A percentile compares a stretch with the other conserved stretches of the same genome.
These are phyloP conservation scores for Hippocampus mohnikei DNA, from an alignment of 2,113 vertebrate species.

Conservation along the genomic window DNA sequence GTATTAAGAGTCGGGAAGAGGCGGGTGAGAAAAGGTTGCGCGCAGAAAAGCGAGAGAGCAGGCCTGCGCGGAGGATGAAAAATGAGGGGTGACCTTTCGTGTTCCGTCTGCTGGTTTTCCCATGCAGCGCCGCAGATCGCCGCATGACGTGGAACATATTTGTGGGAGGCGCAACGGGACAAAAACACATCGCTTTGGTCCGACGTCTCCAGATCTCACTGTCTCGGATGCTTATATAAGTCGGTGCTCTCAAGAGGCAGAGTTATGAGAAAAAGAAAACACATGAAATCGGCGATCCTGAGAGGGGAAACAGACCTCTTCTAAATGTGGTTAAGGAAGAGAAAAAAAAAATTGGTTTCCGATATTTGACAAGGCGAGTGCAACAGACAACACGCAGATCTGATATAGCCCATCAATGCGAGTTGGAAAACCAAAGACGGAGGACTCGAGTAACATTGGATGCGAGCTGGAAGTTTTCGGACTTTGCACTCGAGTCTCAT, in stretches of 20 bases:
- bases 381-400: background rate
- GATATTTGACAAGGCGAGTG: background rate
- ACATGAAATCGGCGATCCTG: background rate
- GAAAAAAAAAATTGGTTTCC: background rate
- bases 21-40: slow-evolving; percentile 6
- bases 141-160: slow-evolving; percentile 38
- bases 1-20: slow-evolving; percentile 16
- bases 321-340: too few species aligned
- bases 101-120: slow-evolving; percentile 40
- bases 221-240: slow-evolving; percentile 35
- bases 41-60: slow-evolving; percentile 6
- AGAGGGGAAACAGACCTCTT: too few species aligned
- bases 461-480: background rate
- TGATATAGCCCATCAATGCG: too few species aligned
- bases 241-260: slow-evolving; percentile 4
- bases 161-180: slow-evolving; percentile 20
- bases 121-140: slow-evolving; percentile 35
- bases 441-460: background rate
- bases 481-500: background rate
- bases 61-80: slow-evolving; percentile 32
- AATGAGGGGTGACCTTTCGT: slow-evolving; percentile 44
- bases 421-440: background rate
- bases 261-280: background rate
- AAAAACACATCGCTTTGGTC: slow-evolving; percentile 13
- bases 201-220: slow-evolving; percentile 14